Conservation (phyloP, 2,797 vertebrate species). For the Hoplostethus atlanticus region DNA sequence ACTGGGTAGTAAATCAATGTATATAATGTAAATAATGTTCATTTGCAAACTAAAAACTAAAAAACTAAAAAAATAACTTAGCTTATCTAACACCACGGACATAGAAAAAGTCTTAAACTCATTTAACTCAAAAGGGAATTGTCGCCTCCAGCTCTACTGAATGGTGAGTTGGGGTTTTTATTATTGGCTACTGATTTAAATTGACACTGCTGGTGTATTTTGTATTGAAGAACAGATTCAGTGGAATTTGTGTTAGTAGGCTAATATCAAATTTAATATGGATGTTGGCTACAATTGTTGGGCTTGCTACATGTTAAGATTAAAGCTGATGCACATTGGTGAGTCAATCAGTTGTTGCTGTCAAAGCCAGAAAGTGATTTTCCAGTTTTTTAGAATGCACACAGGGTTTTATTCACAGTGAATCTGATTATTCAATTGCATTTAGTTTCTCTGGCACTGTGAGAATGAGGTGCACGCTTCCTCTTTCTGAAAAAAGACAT, state of each 20-base stretch:
- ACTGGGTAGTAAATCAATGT: too few relatives aligned
- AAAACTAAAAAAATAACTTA: neutral
- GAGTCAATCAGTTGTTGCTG: constrained; percentile 46
- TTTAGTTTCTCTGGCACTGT: constrained; percentile 7
- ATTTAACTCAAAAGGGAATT: constrained; percentile 20
- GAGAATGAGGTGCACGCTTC: constrained; percentile 6
- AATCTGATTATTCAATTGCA: neutral
- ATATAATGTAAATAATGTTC: too few relatives aligned
- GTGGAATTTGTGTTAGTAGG: neutral
- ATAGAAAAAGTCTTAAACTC: neutral
- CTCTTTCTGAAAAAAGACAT: constrained; percentile 6
- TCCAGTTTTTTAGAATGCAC: neutral
- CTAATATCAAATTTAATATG: constrained; percentile 34
- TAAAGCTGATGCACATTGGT: constrained; percentile 31
- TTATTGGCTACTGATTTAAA: too few relatives aligned
- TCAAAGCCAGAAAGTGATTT: constrained; percentile 25
- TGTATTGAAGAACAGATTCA: too few relatives aligned
- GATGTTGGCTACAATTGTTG: constrained; percentile 15
- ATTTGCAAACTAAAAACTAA: neutral
- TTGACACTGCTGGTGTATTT: too few relatives aligned
- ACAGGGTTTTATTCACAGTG: constrained; percentile 29
- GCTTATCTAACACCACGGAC: neutral
- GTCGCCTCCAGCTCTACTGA: constrained; percentile 7
- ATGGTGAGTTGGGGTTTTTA: too few relatives aligned
- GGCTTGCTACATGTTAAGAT: constrained; percentile 32